phyloP scores from a whole-genome alignment of 2,113 vertebrate species.

The Chaenocephalus aceratus region DNA sequence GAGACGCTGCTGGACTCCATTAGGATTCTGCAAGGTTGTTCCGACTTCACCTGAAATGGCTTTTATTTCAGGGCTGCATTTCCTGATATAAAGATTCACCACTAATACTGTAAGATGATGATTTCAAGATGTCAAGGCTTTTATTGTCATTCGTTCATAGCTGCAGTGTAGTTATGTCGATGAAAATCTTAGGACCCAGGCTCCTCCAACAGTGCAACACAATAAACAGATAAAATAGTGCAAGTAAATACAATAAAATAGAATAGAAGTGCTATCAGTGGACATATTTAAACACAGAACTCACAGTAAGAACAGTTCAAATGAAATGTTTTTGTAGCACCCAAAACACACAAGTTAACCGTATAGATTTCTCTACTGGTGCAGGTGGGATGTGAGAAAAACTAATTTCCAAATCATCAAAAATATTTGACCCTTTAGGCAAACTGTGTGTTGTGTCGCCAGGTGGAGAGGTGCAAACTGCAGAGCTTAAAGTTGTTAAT shows the following conservation, averaged over 20 bases:
- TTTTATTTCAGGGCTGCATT: no score
- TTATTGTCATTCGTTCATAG: no score
- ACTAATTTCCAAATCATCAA: background rate
- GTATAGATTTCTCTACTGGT: background rate
- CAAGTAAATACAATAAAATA: no score
- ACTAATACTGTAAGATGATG: no score
- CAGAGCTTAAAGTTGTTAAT: background rate
- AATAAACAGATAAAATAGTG: no score
- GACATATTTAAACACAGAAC: background rate
- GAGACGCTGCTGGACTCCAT: constrained; percentile 21
- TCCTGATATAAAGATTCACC: no score
- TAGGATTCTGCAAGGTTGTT: background rate
- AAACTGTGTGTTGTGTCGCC: background rate
- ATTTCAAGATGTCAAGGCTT: no score
- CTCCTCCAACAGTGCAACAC: no score
- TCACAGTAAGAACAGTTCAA: background rate
- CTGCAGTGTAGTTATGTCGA: no score
- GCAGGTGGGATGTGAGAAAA: background rate
- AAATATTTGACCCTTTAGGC: background rate
- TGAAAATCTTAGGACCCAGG: no score
- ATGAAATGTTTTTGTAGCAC: background rate
- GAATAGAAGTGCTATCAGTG: no score
- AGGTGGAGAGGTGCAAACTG: constrained; percentile 3
- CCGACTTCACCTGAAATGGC: background rate
- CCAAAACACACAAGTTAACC: background rate